These are phyloP conservation scores for Bilobella aurantiaca DNA, from an alignment of 1,140 invertebrate species.

Conservation along the genomic window DNA sequence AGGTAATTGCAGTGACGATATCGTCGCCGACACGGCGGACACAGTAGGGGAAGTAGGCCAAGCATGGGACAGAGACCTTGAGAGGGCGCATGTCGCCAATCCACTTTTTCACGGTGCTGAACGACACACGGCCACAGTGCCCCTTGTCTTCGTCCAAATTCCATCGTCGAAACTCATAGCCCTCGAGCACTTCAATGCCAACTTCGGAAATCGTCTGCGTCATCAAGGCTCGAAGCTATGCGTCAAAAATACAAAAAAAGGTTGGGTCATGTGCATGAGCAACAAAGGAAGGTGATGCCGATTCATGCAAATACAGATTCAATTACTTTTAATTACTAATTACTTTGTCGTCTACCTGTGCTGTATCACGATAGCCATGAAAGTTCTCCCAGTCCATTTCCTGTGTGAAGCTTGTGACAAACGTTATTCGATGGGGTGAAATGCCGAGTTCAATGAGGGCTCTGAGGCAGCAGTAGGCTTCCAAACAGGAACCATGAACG, in stretches of 20 bases:
- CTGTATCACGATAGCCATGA: conserved; percentile 15
- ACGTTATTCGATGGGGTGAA: conserved; percentile 17
- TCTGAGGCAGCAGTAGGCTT: conserved; percentile 49
- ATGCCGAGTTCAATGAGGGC: conserved; percentile 49
- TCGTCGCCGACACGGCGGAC: conserved; percentile 15
- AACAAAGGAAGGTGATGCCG: too few species aligned
- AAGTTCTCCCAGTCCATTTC: conserved; percentile 21
- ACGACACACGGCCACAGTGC: conserved; percentile 16
- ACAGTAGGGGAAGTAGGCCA: conserved; percentile 22
- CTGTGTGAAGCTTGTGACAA: conserved; percentile 15
- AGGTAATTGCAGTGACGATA: conserved; percentile 8
- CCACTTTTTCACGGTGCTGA: not conserved
- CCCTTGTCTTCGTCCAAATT: conserved; percentile 1
- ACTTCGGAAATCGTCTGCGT: not conserved
- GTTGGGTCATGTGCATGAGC: not conserved
- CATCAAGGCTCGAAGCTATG: conserved; percentile 9
- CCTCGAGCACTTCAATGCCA: conserved; percentile 6
- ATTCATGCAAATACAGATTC: too few species aligned
- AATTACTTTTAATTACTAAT: too few species aligned
- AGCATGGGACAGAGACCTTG: conserved; percentile 19
- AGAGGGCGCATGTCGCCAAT: not conserved
- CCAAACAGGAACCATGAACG: conserved; percentile 51
- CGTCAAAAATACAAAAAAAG: not conserved
- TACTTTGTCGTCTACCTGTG: not conserved
- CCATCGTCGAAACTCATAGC: conserved; percentile 24